Percentiles rank a stretch among this genome's conserved stretches.
phyloP scores from a whole-genome alignment of 2,797 vertebrate genomes.

The Syngnathus rostellatus region DNA sequence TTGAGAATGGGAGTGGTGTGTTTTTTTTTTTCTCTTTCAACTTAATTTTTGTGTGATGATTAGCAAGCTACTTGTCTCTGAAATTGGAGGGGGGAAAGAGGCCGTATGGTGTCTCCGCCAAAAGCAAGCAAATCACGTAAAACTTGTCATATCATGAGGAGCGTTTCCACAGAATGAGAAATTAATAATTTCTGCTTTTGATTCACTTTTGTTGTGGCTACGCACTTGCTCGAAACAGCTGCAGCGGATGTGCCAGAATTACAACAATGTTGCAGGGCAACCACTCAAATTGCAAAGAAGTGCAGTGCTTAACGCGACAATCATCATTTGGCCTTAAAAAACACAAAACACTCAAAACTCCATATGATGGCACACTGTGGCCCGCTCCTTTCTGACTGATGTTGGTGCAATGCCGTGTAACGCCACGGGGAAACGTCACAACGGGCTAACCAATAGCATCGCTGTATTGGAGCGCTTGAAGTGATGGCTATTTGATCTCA shows the following conservation, averaged over 20 bases:
- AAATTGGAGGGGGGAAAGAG: background rate
- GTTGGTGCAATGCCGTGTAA: no score
- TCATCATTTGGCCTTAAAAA: background rate
- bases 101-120: background rate
- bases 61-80: background rate
- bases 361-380: background rate
- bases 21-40: background rate
- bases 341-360: background rate
- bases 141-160: background rate
- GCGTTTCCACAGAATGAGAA: background rate
- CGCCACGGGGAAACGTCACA: no score
- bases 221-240: background rate
- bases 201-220: background rate
- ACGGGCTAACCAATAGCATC: no score
- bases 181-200: background rate
- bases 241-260: background rate
- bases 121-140: background rate
- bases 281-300: background rate
- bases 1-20: background rate
- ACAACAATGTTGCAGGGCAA: slow-evolving; percentile 5
- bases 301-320: background rate
- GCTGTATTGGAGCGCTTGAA: no score
- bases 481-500: no score
- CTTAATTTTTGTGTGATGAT: background rate
- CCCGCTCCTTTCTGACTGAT: background rate